Evolutionary conservation across 2,797 vertebrate species (phyloP).

Genomic region (Aquila chrysaetos): DNA sequence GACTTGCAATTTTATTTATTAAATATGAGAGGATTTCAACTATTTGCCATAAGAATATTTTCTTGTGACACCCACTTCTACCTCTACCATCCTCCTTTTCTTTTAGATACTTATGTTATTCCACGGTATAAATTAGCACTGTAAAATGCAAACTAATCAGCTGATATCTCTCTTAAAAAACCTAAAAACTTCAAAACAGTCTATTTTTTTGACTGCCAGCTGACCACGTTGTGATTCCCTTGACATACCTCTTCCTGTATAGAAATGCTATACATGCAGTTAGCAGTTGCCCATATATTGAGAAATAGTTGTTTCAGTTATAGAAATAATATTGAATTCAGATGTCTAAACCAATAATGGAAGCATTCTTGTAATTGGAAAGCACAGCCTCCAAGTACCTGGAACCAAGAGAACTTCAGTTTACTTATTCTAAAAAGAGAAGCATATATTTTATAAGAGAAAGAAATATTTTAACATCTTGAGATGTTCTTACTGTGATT

Average conservation of each 20-base stretch:
- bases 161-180: neutral
- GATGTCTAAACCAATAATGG: neutral
- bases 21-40: neutral
- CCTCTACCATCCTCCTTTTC: neutral
- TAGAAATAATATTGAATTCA: neutral
- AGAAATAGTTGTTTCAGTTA: neutral
- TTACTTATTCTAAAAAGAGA: neutral
- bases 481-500: neutral
- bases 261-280: neutral
- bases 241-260: neutral
- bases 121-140: neutral
- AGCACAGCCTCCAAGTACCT: neutral
- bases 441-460: neutral
- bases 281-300: neutral
- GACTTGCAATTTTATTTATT: neutral
- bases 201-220: neutral
- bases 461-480: neutral
- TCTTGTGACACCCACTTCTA: neutral
- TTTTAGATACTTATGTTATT: neutral
- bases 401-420: neutral
- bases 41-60: neutral
- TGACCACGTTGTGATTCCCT: neutral
- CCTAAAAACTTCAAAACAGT: neutral
- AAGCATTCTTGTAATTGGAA: neutral
- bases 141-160: neutral